Evolutionary conservation across 2,888 invertebrate genomes (phyloP), one percentile per base, ranked within the genome.

Genomic region (Orthosia cruda): DNA sequence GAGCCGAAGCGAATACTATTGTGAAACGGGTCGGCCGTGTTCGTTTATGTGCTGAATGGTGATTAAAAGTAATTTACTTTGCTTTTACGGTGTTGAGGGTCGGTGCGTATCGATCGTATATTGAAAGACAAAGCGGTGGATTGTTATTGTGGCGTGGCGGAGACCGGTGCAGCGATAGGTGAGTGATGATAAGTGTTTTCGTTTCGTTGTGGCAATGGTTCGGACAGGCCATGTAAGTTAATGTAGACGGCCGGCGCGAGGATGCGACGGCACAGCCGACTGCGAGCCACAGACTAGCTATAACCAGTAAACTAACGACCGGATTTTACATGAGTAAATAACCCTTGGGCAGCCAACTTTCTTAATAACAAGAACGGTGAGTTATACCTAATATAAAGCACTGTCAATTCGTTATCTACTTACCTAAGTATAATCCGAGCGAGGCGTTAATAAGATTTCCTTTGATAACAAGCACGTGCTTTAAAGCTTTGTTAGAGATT

Each of bases 11-110:
- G 71, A 88, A 93, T 92, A 90, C 92, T 90, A 90, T 93, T 92
- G 94, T 93, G 92, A 92, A 95, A 94, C 94, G 92, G 87, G 91
- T 93, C 91, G 93, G 90, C 94, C 92, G 94, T 94, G 94, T 94
- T 92, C 94, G 91, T 95, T 94, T 94, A 91, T 94, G 95, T 95
- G 95, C 93, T 94, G 94, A 95, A 95, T 95, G 94, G 96, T 96
- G 96, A 95, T 95, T 95, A 95, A 92, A 95, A 94, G 95, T 95
- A 96, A 96, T 96, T 96, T 94, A 93, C 93, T 94, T 94, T 92
- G 94, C 93, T 94, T 96, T 95, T 95, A 95, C 95, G 92, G 95
- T 96, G 95, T 93, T 88, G 93, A 94, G 93, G 92, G 92, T 92
- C 93, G 93, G 92, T 93, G 92, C 91, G 93, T 96, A 96, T 96